Percentiles rank a stretch among this genome's conserved stretches.
These are phyloP conservation scores for Hiodon tergisus DNA, from an alignment of 2,113 vertebrate genomes.

Conservation along the genomic window DNA sequence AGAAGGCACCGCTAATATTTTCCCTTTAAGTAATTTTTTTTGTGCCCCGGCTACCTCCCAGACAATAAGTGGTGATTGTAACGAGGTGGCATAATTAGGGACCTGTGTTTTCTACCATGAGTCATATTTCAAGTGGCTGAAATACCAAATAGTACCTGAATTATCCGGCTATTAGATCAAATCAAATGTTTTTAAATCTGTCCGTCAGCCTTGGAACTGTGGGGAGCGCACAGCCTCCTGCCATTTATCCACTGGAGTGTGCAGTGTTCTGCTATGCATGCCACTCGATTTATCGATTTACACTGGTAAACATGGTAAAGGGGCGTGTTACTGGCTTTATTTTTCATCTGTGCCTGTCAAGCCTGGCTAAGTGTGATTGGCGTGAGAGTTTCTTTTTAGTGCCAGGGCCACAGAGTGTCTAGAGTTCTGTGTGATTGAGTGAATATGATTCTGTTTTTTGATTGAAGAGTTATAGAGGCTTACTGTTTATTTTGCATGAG, in stretches of 20 bases:
- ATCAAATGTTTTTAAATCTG: conserved; percentile 21
- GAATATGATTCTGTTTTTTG: no score
- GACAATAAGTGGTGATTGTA: conserved; percentile 27
- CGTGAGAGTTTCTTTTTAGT: no score
- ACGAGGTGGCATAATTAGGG: conserved; percentile 40
- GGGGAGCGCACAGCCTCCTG: neutral
- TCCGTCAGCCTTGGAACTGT: neutral
- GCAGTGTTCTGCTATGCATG: neutral
- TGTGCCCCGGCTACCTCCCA: conserved; percentile 20
- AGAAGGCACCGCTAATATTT: conserved; percentile 12
- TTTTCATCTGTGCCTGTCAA: neutral
- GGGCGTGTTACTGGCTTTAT: neutral
- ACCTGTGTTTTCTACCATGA: conserved; percentile 26
- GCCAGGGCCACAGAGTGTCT: no score
- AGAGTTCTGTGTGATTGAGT: no score
- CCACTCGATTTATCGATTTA: neutral
- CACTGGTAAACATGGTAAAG: neutral
- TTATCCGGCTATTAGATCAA: conserved; percentile 28
- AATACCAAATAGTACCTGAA: conserved; percentile 24
- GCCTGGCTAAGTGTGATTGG: no score
- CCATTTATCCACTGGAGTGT: neutral
- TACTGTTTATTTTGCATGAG: no score
- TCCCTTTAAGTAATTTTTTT: conserved; percentile 31
- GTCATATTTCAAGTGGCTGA: conserved; percentile 29
- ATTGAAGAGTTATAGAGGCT: no score